Conservation (phyloP, 2,888 invertebrate species). For the Eucera pruinosa region DNA sequence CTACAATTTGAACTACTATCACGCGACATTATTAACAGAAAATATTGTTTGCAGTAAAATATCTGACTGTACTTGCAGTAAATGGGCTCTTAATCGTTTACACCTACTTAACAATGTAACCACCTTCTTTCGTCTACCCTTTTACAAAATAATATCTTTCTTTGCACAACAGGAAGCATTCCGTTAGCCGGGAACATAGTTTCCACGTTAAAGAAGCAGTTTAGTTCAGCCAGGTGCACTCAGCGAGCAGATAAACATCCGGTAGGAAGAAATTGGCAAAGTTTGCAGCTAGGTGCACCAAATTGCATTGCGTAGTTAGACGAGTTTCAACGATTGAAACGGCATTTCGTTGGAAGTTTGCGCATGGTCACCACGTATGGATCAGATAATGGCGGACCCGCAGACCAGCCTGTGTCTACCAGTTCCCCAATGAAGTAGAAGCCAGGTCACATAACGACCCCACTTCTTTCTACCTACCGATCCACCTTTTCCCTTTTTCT, state of each 20-base stretch:
- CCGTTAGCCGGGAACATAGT: neutral
- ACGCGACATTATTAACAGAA: too few species aligned
- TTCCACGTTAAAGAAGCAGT: neutral
- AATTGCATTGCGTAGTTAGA: conserved; percentile 4
- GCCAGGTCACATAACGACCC: conserved; percentile 52
- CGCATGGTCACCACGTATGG: conserved; percentile 61
- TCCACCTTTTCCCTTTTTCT: conserved; percentile 4
- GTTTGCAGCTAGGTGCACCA: neutral
- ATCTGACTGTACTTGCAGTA: too few species aligned
- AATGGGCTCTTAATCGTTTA: too few species aligned
- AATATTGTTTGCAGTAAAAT: too few species aligned
- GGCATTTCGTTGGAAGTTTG: conserved; percentile 40
- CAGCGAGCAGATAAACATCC: conserved; percentile 18
- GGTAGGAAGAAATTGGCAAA: conserved; percentile 12
- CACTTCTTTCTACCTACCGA: conserved; percentile 16
- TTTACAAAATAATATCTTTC: neutral
- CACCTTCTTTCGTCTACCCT: too few species aligned
- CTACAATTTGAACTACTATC: too few species aligned
- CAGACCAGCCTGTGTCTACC: conserved; percentile 53
- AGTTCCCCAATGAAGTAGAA: conserved; percentile 69
- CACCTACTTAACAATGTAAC: too few species aligned
- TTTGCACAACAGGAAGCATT: neutral
- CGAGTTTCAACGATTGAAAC: conserved; percentile 44
- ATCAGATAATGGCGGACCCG: conserved; percentile 73
- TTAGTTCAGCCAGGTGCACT: neutral